Evolutionary conservation across 1,140 invertebrate species (phyloP).

Genomic region (Temnothorax longispinosus): DNA sequence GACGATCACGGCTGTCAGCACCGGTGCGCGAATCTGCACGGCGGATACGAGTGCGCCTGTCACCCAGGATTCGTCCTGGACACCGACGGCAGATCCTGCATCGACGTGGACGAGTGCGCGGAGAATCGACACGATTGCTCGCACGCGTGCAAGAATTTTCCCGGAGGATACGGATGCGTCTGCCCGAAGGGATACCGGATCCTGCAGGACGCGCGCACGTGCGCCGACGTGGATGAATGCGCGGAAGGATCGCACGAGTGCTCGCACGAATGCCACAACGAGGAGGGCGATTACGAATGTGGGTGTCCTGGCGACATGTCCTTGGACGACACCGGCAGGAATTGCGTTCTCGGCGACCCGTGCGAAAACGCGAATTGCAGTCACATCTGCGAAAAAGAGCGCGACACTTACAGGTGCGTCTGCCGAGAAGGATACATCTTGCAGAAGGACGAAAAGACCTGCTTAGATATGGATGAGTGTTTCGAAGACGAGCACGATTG

Average conservation of each 20-base stretch:
- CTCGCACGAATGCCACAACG: conserved; percentile 86
- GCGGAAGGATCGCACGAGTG: conserved; percentile 86
- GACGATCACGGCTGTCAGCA: conserved; percentile 85
- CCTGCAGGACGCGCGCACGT: conserved; percentile 82
- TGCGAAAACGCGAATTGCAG: conserved; percentile 82
- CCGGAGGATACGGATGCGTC: conserved; percentile 88
- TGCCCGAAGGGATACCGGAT: conserved; percentile 88
- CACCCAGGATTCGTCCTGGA: background rate
- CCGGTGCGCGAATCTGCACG: conserved; percentile 82
- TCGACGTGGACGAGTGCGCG: conserved; percentile 86
- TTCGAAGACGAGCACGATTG: conserved; percentile 87
- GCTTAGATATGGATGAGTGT: conserved; percentile 92
- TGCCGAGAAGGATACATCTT: conserved; percentile 80
- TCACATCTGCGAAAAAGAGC: conserved; percentile 85
- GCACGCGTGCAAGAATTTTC: conserved; percentile 88
- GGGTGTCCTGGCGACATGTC: conserved; percentile 80
- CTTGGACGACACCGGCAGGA: background rate
- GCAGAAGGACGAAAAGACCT: conserved; percentile 73
- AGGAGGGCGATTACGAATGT: conserved; percentile 85
- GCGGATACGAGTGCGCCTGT: background rate
- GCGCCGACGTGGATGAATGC: conserved; percentile 88
- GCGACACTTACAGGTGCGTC: conserved; percentile 85
- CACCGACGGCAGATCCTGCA: conserved; percentile 79
- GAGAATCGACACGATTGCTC: conserved; percentile 83
- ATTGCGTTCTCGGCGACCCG: background rate